Conservation (phyloP, 1,140 invertebrate genomes). For the Drosophila rhopaloa region DNA sequence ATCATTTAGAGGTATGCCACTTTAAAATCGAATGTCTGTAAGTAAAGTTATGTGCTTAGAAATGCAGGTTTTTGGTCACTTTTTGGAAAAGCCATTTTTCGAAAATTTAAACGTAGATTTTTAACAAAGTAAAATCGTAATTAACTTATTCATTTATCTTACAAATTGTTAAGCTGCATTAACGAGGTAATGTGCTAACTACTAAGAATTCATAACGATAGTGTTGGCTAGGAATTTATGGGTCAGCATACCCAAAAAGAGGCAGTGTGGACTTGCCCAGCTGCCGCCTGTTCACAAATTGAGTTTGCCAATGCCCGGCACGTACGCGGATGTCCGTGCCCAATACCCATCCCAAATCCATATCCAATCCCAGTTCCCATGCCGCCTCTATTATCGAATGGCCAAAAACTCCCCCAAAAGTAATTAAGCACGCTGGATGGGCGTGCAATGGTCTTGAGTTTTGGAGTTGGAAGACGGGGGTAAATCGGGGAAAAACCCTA, state of each 20-base stretch:
- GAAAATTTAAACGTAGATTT: no score
- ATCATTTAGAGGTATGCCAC: no score
- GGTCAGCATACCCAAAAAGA: slow-evolving; percentile 55
- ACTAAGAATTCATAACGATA: background rate
- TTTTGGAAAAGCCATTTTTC: no score
- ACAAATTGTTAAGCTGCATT: no score
- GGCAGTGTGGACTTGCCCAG: slow-evolving; percentile 23
- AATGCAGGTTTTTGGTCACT: no score
- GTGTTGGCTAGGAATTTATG: slow-evolving; percentile 47
- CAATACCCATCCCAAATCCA: slow-evolving; percentile 65
- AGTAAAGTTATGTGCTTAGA: no score
- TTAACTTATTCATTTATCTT: no score
- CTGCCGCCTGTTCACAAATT: slow-evolving; percentile 15
- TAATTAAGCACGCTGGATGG: slow-evolving; percentile 63
- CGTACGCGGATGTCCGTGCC: slow-evolving; percentile 80
- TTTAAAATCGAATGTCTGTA: no score
- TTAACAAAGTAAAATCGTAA: no score
- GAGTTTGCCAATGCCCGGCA: slow-evolving; percentile 58
- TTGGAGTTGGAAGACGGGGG: background rate
- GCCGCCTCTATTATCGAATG: slow-evolving; percentile 40
- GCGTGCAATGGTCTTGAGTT: slow-evolving; percentile 15
- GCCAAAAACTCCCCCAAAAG: slow-evolving; percentile 45
- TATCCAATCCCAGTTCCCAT: slow-evolving; percentile 52
- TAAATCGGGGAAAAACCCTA: slow-evolving; percentile 38
- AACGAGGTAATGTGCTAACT: background rate